These are phyloP conservation scores for Melanotaenia duboulayi DNA, from an alignment of 2,113 vertebrate genomes.

Conservation along the genomic window DNA sequence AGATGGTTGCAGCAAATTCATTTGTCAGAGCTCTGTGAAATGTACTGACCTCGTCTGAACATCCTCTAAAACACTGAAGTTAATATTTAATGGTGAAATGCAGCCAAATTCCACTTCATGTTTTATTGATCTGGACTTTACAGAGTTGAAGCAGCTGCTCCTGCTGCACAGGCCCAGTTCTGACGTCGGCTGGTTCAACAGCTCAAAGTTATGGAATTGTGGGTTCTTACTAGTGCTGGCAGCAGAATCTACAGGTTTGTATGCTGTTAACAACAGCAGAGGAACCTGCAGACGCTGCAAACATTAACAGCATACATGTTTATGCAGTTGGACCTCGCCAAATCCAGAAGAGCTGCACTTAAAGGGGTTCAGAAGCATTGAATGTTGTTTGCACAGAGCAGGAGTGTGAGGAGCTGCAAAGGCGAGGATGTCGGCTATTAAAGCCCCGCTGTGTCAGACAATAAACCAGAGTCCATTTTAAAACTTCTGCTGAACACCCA, in stretches of 20 bases:
- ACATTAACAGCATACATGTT: constrained; percentile 23
- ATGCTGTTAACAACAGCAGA: background rate
- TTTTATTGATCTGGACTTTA: constrained; percentile 29
- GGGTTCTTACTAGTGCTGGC: no score
- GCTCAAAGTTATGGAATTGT: constrained; percentile 6
- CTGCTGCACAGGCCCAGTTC: no score
- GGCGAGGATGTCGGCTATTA: constrained; percentile 45
- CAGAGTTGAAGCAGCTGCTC: background rate
- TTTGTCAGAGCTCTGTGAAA: background rate
- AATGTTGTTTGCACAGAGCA: constrained; percentile 39
- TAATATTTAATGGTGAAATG: constrained; percentile 13
- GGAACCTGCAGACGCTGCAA: constrained; percentile 50
- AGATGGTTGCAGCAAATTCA: background rate
- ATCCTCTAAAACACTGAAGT: background rate
- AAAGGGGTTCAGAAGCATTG: constrained; percentile 39
- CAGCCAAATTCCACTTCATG: constrained; percentile 4
- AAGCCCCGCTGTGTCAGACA: no score
- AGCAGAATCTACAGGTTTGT: no score
- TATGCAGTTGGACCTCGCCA: constrained; percentile 46
- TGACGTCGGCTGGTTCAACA: constrained; percentile 19
- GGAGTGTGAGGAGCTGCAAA: constrained; percentile 2
- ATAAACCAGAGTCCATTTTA: no score
- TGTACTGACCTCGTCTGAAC: background rate
- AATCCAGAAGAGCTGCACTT: constrained; percentile 26
- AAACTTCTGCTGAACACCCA: no score